Base-by-base conservation (phyloP, 30 jellyfish, hydroid and myxozoan genomes). In the Pelagia noctiluca region DNA sequence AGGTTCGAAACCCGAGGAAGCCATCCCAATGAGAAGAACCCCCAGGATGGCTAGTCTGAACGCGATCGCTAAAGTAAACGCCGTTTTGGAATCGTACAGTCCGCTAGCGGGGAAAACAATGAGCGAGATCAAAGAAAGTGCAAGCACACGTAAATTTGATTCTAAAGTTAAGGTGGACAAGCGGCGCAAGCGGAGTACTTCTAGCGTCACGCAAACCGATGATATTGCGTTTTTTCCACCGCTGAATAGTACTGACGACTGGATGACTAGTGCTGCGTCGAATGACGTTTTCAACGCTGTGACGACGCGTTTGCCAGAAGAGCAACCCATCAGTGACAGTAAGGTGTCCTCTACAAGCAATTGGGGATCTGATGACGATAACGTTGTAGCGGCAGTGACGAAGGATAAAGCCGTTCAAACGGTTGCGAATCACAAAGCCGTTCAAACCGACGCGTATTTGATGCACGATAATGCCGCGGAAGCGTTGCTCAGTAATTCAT, bases 41-140 rank as follows among this genome's bases (percentile, higher is more conserved):
- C 99, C 97, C 49, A 72, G 99, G 24, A 94, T 94, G 97, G 99
- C 99, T 2, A 84, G 99, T 75, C 76, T 94, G 66, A 94, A 94
- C 50, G 99, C 99, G 22, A 61, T 94, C 23, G 99, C 99, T 18
- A 94, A 94, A 77, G 99, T 94, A 12, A 94, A 94, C 65, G 99
- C 99, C 21, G 99, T 94, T 4, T 67, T 94, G 63, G 97, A 94
- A 7, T 79, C 91, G 10, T 78, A 77, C 88, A 69, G 91, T 47
- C 87, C 91, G 11, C 1, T 54, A 26, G 85, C 89, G 13, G 94
- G 86, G 25, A 75, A 76, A 75, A 5, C 89, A 13, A 71, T 67
- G 50, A 32, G 57, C 1, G 71, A 74, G 28, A 16, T 36, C 29
- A 54, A 77, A 46, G 84, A 85, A 36, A 73, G 53, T 34, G 72